phyloP scores from a whole-genome alignment of 2,888 invertebrate species.

The Drosophila neonasuta region DNA sequence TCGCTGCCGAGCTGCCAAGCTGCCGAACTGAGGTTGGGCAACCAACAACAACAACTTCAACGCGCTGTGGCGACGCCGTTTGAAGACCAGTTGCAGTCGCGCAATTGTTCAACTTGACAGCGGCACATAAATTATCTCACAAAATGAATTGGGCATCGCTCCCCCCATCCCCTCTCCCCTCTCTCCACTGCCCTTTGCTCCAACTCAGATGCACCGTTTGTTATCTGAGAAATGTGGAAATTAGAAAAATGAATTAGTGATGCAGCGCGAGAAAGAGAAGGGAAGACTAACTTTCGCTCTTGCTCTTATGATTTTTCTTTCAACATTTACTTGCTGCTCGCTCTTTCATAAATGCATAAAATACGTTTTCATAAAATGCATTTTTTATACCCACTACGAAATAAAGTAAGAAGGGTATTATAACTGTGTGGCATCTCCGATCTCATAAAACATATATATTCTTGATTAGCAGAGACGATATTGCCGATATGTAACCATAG shows the following conservation, averaged over 20 bases:
- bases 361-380: constrained; percentile 31
- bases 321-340: constrained; percentile 37
- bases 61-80: constrained; percentile 5
- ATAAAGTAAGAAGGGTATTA: no score
- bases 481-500: no score
- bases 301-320: constrained; percentile 49
- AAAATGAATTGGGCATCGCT: constrained; percentile 66
- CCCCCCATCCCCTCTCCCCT: neutral
- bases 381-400: constrained; percentile 23
- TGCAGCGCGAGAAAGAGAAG: neutral
- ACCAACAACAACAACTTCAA: neutral
- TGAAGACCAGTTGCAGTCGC: constrained; percentile 80
- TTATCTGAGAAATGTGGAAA: constrained; percentile 70
- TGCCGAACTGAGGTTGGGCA: constrained; percentile 17
- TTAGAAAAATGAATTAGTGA: constrained; percentile 73
- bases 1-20: constrained; percentile 2
- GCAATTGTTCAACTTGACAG: constrained; percentile 79
- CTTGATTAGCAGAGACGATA: no score
- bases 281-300: constrained; percentile 37
- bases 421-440: no score
- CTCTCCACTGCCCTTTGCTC: neutral
- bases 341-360: constrained; percentile 47
- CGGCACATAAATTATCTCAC: constrained; percentile 76
- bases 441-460: no score
- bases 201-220: constrained; percentile 56